Evolutionary conservation across 1,140 invertebrate genomes (phyloP).

Genomic region (Lasioglossum baleicum): DNA sequence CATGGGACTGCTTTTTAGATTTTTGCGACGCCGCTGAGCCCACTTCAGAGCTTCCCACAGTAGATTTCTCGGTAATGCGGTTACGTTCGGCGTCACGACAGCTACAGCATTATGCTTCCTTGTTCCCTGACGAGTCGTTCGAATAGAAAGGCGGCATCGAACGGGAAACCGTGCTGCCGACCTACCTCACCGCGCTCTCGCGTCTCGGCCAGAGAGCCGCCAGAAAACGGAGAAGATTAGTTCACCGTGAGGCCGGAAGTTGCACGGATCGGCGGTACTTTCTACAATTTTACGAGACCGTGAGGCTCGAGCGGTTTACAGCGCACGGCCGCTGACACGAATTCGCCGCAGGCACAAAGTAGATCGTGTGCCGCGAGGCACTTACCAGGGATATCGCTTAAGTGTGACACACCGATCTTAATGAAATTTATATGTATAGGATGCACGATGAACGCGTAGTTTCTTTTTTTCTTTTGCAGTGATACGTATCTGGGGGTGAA

Average conservation of each 20-base stretch:
- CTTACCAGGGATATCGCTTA: background rate
- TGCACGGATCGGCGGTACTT: constrained; percentile 17
- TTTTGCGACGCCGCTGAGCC: too few relatives aligned
- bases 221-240: constrained; percentile 55
- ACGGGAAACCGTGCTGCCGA: constrained; percentile 45
- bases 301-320: background rate
- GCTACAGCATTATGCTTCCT: constrained; percentile 57
- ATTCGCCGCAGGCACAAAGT: background rate
- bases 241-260: constrained; percentile 34
- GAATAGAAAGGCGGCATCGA: constrained; percentile 65
- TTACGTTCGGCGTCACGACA: background rate
- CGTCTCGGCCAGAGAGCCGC: constrained; percentile 1
- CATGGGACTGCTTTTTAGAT: too few relatives aligned
- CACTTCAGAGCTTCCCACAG: too few relatives aligned
- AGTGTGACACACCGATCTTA: too few relatives aligned
- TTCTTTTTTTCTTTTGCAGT: too few relatives aligned
- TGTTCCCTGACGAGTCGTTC: constrained; percentile 59
- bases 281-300: constrained; percentile 41
- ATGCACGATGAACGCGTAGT: too few relatives aligned
- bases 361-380: background rate
- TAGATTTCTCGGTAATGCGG: constrained; percentile 10
- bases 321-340: background rate
- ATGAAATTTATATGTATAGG: too few relatives aligned
- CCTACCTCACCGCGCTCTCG: constrained; percentile 48
- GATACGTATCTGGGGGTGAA: too few relatives aligned